Base-by-base conservation (phyloP, 2,888 invertebrate genomes). In the Bombylius discolor region DNA sequence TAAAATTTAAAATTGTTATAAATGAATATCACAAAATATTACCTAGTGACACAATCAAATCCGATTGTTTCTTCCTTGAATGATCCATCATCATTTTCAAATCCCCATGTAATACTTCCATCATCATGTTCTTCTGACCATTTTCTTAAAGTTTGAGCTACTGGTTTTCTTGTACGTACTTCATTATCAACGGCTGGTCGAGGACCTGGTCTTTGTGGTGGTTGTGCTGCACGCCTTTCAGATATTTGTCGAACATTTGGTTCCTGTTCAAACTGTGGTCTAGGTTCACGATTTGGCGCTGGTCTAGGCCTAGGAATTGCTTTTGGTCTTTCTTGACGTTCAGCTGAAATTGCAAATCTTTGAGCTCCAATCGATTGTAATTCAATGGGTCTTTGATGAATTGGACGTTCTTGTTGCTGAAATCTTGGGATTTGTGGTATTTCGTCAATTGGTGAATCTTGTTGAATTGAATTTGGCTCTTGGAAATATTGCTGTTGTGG, bases 21-120 rank as follows among this genome's bases (percentile, higher is more conserved):
- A 5, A 14, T 44, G n/a, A 47, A 47, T 13, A 1, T 7, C 47
- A 3, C 9, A 9, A 47, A 47, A 13, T 39, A 7, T 67, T 55
- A 74, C 74, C 77, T 75, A 33, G 85, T 85, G 58, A 86, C 71
- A 65, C 87, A 87, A 70, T 90, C 87, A 12, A 80, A 76, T 49
- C 90, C 90, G 63, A 89, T 86, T 9, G 82, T 79, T 75, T 90
- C 89, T 69, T 90, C 89, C 68, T 90, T 90, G 72, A 86, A 90
- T 4, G 87, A 85, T 32, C 90, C 90, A 66, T 90, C 90, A 64
- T 89, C 89, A 68, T 90, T 89, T 71, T 90, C 89, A 67, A 85
- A 90, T 51, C 90, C 90, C 90, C 90, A 90, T 0, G 86, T 85
- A 64, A 90, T 90, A 67, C 85, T 89, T 47, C 88, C 88, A 56